Percentiles rank a stretch among this genome's conserved stretches.
These are phyloP conservation scores for Emydura subglobosa DNA, from an alignment of 2,113 vertebrate species.

Conservation along the genomic window DNA sequence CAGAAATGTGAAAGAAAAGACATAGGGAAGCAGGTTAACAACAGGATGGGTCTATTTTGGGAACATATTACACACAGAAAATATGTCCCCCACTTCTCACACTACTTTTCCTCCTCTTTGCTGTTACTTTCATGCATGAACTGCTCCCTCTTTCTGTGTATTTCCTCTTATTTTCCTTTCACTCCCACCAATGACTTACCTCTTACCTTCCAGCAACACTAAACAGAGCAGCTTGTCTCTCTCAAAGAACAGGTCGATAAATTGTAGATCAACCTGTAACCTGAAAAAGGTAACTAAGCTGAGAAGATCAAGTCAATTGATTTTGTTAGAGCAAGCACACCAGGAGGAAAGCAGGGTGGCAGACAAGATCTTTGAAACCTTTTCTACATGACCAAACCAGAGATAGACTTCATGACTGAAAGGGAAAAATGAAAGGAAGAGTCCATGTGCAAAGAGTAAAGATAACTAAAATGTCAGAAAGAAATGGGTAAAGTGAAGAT, in stretches of 20 bases:
- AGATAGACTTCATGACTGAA: not conserved
- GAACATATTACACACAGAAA: not conserved
- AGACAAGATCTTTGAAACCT: not conserved
- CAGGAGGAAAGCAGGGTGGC: not conserved
- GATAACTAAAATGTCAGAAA: not conserved
- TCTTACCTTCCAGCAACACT: not conserved
- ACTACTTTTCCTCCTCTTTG: not conserved
- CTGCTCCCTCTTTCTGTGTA: not conserved
- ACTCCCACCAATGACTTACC: not conserved
- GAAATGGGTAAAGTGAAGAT: not conserved
- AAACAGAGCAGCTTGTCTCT: not conserved
- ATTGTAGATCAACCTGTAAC: not conserved
- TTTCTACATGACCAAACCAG: not conserved
- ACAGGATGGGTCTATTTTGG: not conserved
- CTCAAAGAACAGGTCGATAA: not conserved
- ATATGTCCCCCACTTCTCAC: not conserved
- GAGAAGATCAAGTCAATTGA: not conserved
- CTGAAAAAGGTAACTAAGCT: slow-evolving; percentile 11
- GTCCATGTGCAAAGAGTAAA: not conserved
- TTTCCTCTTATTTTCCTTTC: not conserved
- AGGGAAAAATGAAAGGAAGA: not conserved
- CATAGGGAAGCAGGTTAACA: not conserved
- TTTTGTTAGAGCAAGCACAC: not conserved
- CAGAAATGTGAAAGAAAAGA: not conserved
- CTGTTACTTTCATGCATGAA: not conserved